Conservation (phyloP, 2,888 invertebrate species). For the Allophyes oxyacanthae region DNA sequence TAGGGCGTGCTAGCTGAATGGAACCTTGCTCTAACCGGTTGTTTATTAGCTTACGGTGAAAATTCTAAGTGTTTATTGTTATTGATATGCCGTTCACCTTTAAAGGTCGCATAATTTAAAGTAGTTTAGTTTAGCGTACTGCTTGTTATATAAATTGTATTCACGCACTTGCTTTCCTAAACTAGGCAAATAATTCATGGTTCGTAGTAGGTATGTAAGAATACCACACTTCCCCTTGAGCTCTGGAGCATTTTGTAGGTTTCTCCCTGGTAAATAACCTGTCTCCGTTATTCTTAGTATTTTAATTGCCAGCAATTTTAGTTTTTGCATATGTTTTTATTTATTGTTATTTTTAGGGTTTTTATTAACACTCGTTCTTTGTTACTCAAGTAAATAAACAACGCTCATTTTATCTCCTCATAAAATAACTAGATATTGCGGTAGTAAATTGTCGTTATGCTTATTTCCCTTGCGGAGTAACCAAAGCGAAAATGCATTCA, state of each 20-base stretch:
- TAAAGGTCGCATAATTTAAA: slow-evolving; percentile 63
- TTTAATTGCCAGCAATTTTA: too few relatives aligned
- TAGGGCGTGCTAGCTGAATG: slow-evolving; percentile 28
- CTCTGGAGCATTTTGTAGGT: too few relatives aligned
- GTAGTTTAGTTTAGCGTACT: slow-evolving; percentile 12
- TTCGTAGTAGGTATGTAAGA: too few relatives aligned
- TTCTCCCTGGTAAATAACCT: too few relatives aligned
- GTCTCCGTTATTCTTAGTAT: too few relatives aligned
- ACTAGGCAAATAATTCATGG: too few relatives aligned
- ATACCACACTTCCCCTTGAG: too few relatives aligned
- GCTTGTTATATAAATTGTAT: slow-evolving; percentile 14
- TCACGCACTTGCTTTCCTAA: slow-evolving; percentile 19
- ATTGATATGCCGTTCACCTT: slow-evolving; percentile 62
- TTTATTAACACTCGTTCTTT: slow-evolving; percentile 18
- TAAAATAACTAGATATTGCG: slow-evolving; percentile 49
- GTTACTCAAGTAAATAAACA: slow-evolving; percentile 33
- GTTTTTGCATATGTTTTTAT: too few relatives aligned
- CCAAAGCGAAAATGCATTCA: slow-evolving; percentile 52
- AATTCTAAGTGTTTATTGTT: slow-evolving; percentile 56
- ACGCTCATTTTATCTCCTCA: slow-evolving; percentile 45
- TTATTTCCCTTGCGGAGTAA: slow-evolving; percentile 53
- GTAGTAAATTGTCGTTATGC: slow-evolving; percentile 52
- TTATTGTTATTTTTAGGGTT: neutral
- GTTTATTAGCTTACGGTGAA: slow-evolving; percentile 45
- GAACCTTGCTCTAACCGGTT: slow-evolving; percentile 55